A percentile compares a stretch with the other conserved stretches of the same genome.
These are phyloP conservation scores for Chrysocyon brachyurus DNA, from an alignment of 2,797 vertebrate species.

Conservation along the genomic window DNA sequence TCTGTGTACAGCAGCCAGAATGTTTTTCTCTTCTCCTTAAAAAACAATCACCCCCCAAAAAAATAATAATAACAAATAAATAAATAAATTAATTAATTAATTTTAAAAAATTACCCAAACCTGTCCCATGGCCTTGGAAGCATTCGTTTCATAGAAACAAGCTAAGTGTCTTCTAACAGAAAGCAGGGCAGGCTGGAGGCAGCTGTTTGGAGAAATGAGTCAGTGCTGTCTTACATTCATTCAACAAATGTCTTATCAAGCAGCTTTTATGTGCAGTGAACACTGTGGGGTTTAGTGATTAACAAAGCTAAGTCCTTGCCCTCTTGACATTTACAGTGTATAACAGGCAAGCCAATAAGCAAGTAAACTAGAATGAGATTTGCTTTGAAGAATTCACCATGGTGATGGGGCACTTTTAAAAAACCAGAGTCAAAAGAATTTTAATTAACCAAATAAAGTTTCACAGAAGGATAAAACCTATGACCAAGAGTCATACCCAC, in stretches of 20 bases:
- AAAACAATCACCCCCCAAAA: not conserved
- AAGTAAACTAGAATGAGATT: constrained; percentile 20
- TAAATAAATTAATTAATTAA: too few relatives aligned
- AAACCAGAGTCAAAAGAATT: constrained; percentile 4
- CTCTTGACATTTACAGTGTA: not conserved
- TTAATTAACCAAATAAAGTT: constrained; percentile 35
- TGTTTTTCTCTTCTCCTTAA: not conserved
- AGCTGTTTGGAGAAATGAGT: not conserved
- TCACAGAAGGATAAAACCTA: not conserved
- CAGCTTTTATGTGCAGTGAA: not conserved
- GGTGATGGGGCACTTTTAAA: not conserved
- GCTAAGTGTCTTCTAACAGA: not conserved
- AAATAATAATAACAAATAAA: too few relatives aligned
- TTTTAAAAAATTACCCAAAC: not conserved
- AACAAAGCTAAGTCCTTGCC: not conserved
- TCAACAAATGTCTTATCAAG: not conserved
- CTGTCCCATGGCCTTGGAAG: not conserved
- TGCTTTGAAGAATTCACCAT: not conserved
- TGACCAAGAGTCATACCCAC: not conserved
- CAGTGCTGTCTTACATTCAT: not conserved
- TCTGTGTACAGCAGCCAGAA: not conserved
- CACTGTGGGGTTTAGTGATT: not conserved
- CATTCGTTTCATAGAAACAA: not conserved
- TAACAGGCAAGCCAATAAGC: not conserved
- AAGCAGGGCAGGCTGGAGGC: not conserved